Percentiles rank a stretch among this genome's conserved stretches.
Conservation (phyloP, 2,797 vertebrate species). For the Pangasius sanitwongsei region DNA sequence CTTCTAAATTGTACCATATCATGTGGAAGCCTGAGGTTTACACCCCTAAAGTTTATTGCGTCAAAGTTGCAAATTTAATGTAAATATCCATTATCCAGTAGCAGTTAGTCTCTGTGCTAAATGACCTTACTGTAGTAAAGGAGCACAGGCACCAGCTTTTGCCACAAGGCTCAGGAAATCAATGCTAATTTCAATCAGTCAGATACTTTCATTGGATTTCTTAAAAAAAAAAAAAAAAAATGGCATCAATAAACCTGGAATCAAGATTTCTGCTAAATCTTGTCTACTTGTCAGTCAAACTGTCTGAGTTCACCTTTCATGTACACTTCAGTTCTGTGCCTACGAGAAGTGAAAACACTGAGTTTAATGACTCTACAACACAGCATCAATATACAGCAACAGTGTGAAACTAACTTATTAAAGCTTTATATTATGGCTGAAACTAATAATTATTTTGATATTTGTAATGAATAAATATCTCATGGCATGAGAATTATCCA, state of each 20-base stretch:
- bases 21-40: not conserved
- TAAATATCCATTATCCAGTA: not conserved
- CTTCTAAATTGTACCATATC: not conserved
- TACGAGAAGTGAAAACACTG: not conserved
- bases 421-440: not conserved
- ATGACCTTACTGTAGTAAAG: not conserved
- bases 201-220: not conserved
- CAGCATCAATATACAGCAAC: not conserved
- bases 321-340: not conserved
- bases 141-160: not conserved
- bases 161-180: not conserved
- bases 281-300: not conserved
- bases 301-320: not conserved
- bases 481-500: not conserved
- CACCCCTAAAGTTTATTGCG: not conserved
- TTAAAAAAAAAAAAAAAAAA: not conserved
- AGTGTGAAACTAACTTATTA: not conserved
- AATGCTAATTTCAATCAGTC: not conserved
- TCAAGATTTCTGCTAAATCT: not conserved
- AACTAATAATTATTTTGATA: not conserved
- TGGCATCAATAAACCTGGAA: not conserved
- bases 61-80: not conserved
- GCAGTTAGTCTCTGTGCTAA: not conserved
- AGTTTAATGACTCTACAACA: not conserved
- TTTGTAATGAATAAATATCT: not conserved